Evolutionary conservation across 2,888 invertebrate genomes (phyloP).

Genomic region (Microctonus hyperodae): DNA sequence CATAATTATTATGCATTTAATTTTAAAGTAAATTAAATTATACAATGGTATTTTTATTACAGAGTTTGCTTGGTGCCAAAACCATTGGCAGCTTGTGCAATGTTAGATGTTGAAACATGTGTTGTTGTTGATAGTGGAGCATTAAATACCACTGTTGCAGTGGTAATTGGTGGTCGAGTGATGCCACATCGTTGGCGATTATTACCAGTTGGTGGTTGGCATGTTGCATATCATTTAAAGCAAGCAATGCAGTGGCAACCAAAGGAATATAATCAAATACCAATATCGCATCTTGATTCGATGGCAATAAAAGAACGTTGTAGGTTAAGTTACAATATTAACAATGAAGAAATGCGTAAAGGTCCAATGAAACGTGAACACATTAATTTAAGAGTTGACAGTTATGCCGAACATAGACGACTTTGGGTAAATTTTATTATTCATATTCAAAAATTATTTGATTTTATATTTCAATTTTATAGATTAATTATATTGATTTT

Average conservation of each 20-base stretch:
- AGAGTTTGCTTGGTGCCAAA: conserved; percentile 62
- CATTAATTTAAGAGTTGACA: conserved; percentile 57
- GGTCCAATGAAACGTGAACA: conserved; percentile 49
- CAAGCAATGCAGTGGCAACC: conserved; percentile 61
- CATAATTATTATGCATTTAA: neutral
- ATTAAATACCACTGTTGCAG: conserved; percentile 61
- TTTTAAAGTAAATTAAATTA: neutral
- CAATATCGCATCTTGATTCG: conserved; percentile 60
- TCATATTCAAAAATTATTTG: neutral
- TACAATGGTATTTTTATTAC: conserved; percentile 25
- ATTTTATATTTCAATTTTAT: too few species aligned
- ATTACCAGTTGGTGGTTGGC: conserved; percentile 62
- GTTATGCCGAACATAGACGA: conserved; percentile 56
- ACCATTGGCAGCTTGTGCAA: conserved; percentile 61
- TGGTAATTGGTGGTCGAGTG: conserved; percentile 61
- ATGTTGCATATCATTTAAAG: conserved; percentile 61
- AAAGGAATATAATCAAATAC: conserved; percentile 60
- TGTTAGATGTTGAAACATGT: conserved; percentile 61
- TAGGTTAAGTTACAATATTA: conserved; percentile 60
- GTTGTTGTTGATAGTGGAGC: conserved; percentile 64
- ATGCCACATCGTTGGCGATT: conserved; percentile 59
- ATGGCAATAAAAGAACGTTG: conserved; percentile 61
- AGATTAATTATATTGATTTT: too few species aligned
- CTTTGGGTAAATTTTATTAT: conserved; percentile 51
- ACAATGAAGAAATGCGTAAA: conserved; percentile 53